A percentile compares a stretch with the other conserved stretches of the same genome.
Conservation (phyloP, 2,113 vertebrate species). For the Morone chrysops region DNA sequence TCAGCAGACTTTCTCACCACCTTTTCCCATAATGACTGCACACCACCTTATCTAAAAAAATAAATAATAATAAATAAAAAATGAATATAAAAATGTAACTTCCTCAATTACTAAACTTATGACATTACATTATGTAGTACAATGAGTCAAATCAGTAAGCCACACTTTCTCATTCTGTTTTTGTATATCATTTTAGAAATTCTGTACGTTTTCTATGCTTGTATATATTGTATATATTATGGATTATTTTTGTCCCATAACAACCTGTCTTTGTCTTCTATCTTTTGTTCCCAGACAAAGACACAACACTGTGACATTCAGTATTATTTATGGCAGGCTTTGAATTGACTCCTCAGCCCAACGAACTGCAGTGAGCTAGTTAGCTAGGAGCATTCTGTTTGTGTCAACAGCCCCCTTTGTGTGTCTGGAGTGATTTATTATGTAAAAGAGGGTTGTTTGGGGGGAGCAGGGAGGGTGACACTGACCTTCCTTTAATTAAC, state of each 20-base stretch:
- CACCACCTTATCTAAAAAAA: constrained; percentile 9
- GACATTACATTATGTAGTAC: neutral
- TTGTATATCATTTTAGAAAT: neutral
- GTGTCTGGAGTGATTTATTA: constrained; percentile 94
- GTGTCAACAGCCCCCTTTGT: constrained; percentile 89
- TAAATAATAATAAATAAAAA: too few species aligned
- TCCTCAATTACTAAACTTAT: neutral
- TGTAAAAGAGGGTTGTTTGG: constrained; percentile 92
- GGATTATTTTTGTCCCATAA: constrained; percentile 62
- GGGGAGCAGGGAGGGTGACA: constrained; percentile 89
- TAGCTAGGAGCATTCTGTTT: constrained; percentile 86
- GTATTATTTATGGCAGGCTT: constrained; percentile 80
- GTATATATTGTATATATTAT: constrained; percentile 52
- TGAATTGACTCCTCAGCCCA: constrained; percentile 77
- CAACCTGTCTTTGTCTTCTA: constrained; percentile 70
- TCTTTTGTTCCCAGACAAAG: constrained; percentile 76
- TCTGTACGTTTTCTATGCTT: constrained; percentile 29
- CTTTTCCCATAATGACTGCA: constrained; percentile 7
- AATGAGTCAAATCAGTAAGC: constrained; percentile 1
- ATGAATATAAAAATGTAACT: neutral
- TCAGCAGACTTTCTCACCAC: constrained; percentile 16
- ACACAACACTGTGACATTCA: constrained; percentile 68
- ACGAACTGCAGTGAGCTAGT: constrained; percentile 75
- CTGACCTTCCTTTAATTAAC: constrained; percentile 99
- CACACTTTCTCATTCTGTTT: neutral